These are phyloP conservation scores for Pomacea canaliculata DNA, from an alignment of 2,888 invertebrate species.

Conservation along the genomic window DNA sequence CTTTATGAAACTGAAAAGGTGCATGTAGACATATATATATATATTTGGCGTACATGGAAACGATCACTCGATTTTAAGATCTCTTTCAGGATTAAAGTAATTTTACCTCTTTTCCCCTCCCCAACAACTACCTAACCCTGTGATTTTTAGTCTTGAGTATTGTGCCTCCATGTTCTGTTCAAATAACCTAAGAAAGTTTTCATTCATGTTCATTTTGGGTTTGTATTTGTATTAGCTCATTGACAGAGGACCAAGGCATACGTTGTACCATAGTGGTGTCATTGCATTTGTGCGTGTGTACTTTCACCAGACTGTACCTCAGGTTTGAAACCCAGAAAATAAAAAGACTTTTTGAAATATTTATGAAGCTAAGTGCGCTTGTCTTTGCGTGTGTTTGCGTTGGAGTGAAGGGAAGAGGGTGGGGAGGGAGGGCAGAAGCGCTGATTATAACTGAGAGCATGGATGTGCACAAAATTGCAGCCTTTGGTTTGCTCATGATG, in stretches of 20 bases:
- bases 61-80: too few relatives aligned
- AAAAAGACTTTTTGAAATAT: slow-evolving; percentile 27
- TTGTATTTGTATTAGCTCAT: background rate
- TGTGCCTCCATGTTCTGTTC: slow-evolving; percentile 8
- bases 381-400: background rate
- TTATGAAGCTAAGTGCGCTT: background rate
- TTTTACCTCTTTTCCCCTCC: too few relatives aligned
- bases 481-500: too few relatives aligned
- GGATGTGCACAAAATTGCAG: too few relatives aligned
- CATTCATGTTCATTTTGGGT: slow-evolving; percentile 1
- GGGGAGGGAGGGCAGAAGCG: too few relatives aligned
- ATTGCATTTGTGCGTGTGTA: slow-evolving; percentile 25
- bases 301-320: slow-evolving; percentile 33
- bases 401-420: too few relatives aligned
- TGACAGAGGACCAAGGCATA: background rate
- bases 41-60: too few relatives aligned
- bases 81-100: too few relatives aligned
- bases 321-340: slow-evolving; percentile 33
- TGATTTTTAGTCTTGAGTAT: background rate
- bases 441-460: too few relatives aligned
- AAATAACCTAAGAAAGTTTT: background rate
- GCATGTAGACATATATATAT: too few relatives aligned
- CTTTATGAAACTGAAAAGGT: too few relatives aligned
- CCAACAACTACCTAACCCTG: too few relatives aligned
- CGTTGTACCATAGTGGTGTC: slow-evolving; percentile 11